Conservation (phyloP, 1,140 invertebrate genomes). For the Aphidius ervi region DNA sequence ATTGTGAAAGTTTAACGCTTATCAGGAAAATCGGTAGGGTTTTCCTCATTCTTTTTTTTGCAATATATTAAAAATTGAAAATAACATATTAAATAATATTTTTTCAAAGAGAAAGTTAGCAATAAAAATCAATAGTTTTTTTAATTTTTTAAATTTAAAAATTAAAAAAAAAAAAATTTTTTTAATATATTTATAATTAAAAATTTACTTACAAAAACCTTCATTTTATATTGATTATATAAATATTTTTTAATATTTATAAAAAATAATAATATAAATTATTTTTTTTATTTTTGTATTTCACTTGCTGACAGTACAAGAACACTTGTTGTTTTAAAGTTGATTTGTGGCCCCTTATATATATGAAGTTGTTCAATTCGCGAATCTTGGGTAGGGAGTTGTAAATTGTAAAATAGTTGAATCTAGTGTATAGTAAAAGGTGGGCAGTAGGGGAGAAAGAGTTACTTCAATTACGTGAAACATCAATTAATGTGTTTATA, state of each 20-base stretch:
- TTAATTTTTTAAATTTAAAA: no score
- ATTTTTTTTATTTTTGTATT: constrained; percentile 29
- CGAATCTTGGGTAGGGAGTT: constrained; percentile 33
- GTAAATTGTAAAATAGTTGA: constrained; percentile 4
- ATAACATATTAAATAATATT: no score
- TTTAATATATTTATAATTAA: neutral
- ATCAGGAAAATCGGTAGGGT: no score
- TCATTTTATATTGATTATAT: constrained; percentile 20
- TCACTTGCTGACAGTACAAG: constrained; percentile 27
- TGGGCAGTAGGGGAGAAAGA: constrained; percentile 6
- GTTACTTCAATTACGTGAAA: constrained; percentile 4
- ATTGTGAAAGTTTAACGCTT: no score
- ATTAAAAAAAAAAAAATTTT: no score
- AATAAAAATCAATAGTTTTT: no score
- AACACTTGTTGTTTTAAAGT: constrained; percentile 29
- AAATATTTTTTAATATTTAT: constrained; percentile 21
- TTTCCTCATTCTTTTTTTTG: no score
- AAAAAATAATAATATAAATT: constrained; percentile 22
- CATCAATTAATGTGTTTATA: neutral
- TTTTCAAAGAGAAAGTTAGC: no score
- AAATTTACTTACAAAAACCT: constrained; percentile 29
- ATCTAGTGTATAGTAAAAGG: neutral
- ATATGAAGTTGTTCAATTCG: constrained; percentile 19
- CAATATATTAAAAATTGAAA: no score
- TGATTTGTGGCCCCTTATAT: constrained; percentile 31